Conservation (phyloP, 2,797 vertebrate species). For the Scleropages formosus region DNA sequence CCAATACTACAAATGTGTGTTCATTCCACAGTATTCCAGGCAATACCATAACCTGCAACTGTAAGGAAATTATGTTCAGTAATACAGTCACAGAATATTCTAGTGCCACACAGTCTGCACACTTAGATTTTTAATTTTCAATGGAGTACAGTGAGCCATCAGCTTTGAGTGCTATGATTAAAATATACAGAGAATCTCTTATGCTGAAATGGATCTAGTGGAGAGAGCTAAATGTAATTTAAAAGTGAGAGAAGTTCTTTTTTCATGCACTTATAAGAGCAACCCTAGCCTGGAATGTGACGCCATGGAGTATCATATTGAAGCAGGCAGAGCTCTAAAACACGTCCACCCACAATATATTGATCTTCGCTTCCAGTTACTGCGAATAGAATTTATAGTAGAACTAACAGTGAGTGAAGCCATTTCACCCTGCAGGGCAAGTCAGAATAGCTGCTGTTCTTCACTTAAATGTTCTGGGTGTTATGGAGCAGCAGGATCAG, state of each 20-base stretch:
- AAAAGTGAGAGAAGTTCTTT: conserved; percentile 59
- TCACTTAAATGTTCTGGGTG: conserved; percentile 44
- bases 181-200: not conserved
- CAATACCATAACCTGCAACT: too few relatives aligned
- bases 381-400: conserved; percentile 61
- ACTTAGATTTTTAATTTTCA: not conserved
- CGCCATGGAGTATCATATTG: conserved; percentile 69
- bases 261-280: conserved; percentile 62
- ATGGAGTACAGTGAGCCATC: conserved; percentile 10
- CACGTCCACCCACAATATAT: conserved; percentile 70
- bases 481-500: conserved; percentile 59
- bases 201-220: conserved; percentile 49
- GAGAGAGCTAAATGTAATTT: conserved; percentile 62
- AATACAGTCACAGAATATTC: too few relatives aligned
- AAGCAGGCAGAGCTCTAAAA: conserved; percentile 72
- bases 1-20: too few relatives aligned
- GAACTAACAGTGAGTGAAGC: conserved; percentile 48
- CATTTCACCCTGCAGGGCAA: conserved; percentile 12
- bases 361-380: conserved; percentile 67
- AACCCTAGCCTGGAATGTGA: conserved; percentile 40
- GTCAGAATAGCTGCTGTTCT: conserved; percentile 39
- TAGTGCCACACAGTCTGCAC: not conserved
- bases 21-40: too few relatives aligned
- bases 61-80: too few relatives aligned
- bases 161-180: not conserved